Conservation (phyloP, 2,888 invertebrate genomes). For the Nowickia ferox region DNA sequence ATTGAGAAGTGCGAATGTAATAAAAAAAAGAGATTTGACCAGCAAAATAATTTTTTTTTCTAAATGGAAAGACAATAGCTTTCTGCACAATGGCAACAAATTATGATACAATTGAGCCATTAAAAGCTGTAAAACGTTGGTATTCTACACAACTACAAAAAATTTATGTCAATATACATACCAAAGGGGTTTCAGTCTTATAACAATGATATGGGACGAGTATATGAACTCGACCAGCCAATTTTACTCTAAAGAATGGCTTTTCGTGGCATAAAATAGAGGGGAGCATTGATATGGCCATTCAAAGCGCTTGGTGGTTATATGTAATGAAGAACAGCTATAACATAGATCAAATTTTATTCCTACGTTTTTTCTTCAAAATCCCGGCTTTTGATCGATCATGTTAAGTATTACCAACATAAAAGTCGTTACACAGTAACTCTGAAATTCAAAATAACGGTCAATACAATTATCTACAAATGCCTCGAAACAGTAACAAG, state of each 20-base stretch:
- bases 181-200: too few species aligned
- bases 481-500: too few species aligned
- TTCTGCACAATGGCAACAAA: constrained; percentile 18
- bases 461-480: too few species aligned
- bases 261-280: constrained; percentile 29
- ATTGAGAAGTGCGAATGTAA: constrained; percentile 15
- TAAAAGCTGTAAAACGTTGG: constrained; percentile 17
- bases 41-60: constrained; percentile 26
- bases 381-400: too few species aligned
- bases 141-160: constrained; percentile 13
- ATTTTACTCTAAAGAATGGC: too few species aligned
- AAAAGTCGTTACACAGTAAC: too few species aligned
- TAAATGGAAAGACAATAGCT: constrained; percentile 35
- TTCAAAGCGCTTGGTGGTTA: constrained; percentile 11
- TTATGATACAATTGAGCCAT: constrained; percentile 21
- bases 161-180: not conserved
- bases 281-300: constrained; percentile 27
- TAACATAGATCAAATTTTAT: constrained; percentile 18
- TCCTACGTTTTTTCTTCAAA: too few species aligned
- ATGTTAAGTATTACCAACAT: too few species aligned
- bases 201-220: too few species aligned
- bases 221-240: too few species aligned
- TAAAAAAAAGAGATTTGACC: constrained; percentile 1
- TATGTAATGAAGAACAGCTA: constrained; percentile 27
- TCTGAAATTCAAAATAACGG: too few species aligned